Conservation (phyloP, 1,140 invertebrate species). For the Dolichoris vasculosae region DNA sequence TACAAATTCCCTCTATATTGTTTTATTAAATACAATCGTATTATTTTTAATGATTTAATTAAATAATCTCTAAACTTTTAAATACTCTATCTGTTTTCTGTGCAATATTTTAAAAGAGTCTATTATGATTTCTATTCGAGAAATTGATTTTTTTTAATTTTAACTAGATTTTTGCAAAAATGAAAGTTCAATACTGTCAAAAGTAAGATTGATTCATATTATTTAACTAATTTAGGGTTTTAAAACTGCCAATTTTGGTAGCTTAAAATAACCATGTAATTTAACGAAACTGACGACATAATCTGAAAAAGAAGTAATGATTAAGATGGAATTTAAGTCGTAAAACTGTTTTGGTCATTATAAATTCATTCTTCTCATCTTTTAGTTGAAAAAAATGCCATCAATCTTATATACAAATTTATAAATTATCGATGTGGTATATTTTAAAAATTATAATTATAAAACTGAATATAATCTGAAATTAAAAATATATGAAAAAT, state of each 20-base stretch:
- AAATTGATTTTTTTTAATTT: too few species aligned
- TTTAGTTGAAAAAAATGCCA: not conserved
- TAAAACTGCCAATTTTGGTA: not conserved
- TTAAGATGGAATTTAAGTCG: not conserved
- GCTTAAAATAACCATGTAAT: not conserved
- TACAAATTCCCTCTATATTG: too few species aligned
- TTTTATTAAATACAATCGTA: too few species aligned
- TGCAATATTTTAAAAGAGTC: too few species aligned
- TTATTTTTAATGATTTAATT: too few species aligned
- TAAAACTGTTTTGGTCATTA: not conserved
- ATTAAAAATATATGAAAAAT: not conserved
- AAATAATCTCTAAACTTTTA: too few species aligned
- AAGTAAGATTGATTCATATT: not conserved
- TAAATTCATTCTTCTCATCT: not conserved
- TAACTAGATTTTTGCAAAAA: too few species aligned
- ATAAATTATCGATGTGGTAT: not conserved
- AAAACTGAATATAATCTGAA: not conserved
- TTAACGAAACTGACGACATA: not conserved
- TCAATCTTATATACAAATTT: not conserved
- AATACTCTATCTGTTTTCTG: too few species aligned
- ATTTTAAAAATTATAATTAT: not conserved
- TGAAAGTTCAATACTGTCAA: not conserved
- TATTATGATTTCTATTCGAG: too few species aligned
- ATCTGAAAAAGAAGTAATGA: not conserved
- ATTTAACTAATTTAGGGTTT: constrained; percentile 15